Evolutionary conservation across 2,797 vertebrate species (phyloP), one percentile per base, ranked within the genome.

Genomic region (Eutrigla gurnardus): DNA sequence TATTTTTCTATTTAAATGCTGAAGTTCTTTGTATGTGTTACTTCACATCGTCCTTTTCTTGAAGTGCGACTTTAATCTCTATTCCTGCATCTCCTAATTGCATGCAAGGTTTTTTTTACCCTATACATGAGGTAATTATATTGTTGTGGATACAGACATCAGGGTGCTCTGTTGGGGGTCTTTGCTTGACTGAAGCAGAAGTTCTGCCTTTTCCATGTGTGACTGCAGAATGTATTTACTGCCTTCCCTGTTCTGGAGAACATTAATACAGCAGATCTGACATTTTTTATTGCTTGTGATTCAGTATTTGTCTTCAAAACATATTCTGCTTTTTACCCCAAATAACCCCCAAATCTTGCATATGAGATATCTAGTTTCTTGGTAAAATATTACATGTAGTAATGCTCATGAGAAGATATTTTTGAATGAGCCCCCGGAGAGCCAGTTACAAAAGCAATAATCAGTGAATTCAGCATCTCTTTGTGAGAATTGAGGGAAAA

Each of bases 351-450:
- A 12, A 47, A 25, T 60, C 61, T 50, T 68, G 1, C 25, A 50
- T n/a, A n/a, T 61, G 8, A 11, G 15, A 5, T 1, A 25, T 59
- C 9, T 46, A 45, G 8, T 47, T 43, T 63, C n/a, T 61, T 63
- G 25, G 32, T 45, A 39, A 39, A 50, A 54, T 50, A n/a, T 37
- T 6, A 6, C 14, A 61, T 57, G 18, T 32, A 11, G 12, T 43
- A 58, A 25, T 17, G 50, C 15, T 68, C 25, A 25, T 25, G 7
- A 57, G 25, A 67, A 17, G 25, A 12, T 77, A 74, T 77, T 80
- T 73, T 68, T 37, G 64, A 63, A 43, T 25, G 37, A 58, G 46
- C 0, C 64, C 40, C 57, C 4, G 33, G 15, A 53, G 64, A 40
- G 33, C 52, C 0, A 11, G 36, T n/a, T 33, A 66, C 17, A n/a